Conservation (phyloP, 2,113 vertebrate species). For the Tapirus terrestris region DNA sequence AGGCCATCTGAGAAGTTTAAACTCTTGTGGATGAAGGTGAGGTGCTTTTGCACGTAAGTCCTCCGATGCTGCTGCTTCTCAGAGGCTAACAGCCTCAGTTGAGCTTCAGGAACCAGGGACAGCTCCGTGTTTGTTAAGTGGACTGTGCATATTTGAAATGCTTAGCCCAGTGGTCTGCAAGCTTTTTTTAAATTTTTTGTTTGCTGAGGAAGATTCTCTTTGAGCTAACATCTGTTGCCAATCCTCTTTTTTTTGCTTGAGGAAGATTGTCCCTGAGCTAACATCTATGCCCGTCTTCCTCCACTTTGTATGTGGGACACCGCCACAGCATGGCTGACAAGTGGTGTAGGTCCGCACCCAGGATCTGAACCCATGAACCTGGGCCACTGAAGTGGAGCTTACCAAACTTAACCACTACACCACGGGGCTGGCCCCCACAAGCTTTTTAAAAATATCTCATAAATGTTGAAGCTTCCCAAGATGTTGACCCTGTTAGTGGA, state of each 20-base stretch:
- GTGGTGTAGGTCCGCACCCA: no score
- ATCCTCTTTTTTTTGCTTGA: no score
- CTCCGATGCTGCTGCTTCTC: not conserved
- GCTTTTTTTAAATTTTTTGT: not conserved
- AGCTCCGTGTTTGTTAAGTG: not conserved
- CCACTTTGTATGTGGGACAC: no score
- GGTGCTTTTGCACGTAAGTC: not conserved
- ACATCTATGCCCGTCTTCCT: no score
- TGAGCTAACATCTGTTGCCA: no score
- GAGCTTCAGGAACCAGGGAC: not conserved
- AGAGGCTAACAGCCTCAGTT: not conserved
- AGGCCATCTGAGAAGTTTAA: not conserved
- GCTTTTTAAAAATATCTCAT: not conserved
- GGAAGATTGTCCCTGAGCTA: no score
- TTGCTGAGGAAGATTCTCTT: no score
- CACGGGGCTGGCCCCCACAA: no score
- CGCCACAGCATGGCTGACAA: no score
- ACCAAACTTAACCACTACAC: no score
- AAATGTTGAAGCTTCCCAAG: not conserved
- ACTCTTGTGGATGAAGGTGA: not conserved
- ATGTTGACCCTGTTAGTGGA: not conserved
- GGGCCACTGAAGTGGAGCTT: no score
- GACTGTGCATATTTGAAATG: not conserved
- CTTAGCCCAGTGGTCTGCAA: not conserved
- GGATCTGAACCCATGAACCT: no score